Conservation (phyloP, 2,888 invertebrate genomes). For the Ephialtes manifestator region DNA sequence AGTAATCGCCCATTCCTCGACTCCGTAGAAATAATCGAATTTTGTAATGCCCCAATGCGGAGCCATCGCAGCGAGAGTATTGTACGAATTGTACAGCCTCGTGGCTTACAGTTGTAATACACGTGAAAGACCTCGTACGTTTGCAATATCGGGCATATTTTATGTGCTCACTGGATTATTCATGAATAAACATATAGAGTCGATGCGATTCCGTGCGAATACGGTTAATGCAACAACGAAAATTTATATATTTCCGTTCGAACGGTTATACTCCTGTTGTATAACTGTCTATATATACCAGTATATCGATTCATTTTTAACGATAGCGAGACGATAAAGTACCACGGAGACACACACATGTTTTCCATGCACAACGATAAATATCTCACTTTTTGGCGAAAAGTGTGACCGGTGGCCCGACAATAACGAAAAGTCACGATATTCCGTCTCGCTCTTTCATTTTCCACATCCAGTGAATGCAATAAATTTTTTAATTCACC, state of each 20-base stretch:
- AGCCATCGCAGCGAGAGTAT: not conserved
- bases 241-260: conserved; percentile 60
- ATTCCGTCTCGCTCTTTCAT: conserved; percentile 36
- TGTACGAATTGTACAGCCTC: not conserved
- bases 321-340: conserved; percentile 52
- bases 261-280: not conserved
- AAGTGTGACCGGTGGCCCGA: not conserved
- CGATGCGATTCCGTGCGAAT: conserved; percentile 39
- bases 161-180: conserved; percentile 60
- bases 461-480: conserved; percentile 6
- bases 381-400: conserved; percentile 40
- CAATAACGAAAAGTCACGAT: conserved; percentile 49
- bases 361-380: conserved; percentile 41
- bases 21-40: not conserved
- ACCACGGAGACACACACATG: conserved; percentile 17
- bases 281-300: not conserved
- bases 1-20: not conserved
- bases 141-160: conserved; percentile 43
- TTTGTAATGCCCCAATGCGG: not conserved
- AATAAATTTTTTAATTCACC: conserved; percentile 61
- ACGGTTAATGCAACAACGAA: conserved; percentile 50
- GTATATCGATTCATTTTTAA: conserved; percentile 50
- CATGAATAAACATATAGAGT: conserved; percentile 63
- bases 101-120: not conserved
- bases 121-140: not conserved